phyloP scores from a whole-genome alignment of 2,797 vertebrate species.

The Chloroceryle amazona region DNA sequence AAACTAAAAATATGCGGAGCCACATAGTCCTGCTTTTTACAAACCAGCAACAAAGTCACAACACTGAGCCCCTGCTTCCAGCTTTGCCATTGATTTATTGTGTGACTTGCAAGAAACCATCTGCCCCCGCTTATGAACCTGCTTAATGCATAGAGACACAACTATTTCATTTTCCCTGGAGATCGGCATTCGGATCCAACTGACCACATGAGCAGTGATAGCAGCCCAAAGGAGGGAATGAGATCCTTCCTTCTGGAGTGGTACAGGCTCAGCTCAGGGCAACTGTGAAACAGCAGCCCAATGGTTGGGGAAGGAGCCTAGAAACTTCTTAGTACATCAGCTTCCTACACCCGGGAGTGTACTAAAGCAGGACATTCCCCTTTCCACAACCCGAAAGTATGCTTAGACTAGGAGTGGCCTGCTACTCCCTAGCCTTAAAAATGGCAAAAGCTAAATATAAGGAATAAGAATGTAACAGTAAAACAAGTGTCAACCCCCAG shows the following conservation, averaged over 20 bases:
- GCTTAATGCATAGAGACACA: neutral
- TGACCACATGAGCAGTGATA: neutral
- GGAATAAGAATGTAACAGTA: neutral
- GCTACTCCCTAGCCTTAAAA: neutral
- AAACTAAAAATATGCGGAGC: neutral
- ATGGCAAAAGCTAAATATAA: neutral
- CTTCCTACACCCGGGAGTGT: neutral
- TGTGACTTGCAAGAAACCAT: neutral
- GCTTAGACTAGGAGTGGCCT: neutral
- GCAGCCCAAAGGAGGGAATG: neutral
- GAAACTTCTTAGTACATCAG: neutral
- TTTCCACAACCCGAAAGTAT: neutral
- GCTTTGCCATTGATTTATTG: neutral
- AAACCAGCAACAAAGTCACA: neutral
- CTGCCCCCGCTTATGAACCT: neutral
- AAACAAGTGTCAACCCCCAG: neutral
- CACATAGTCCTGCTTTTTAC: neutral
- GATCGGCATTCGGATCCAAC: neutral
- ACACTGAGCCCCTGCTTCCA: neutral
- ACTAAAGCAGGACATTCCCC: neutral
- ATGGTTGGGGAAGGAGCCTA: neutral
- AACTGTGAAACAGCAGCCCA: neutral
- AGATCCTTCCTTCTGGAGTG: neutral
- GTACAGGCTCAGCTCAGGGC: neutral
- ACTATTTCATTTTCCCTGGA: neutral